Evolutionary conservation across 1,140 invertebrate species (phyloP), one percentile per base, ranked within the genome.

Genomic region (Macrostomum lignano): DNA sequence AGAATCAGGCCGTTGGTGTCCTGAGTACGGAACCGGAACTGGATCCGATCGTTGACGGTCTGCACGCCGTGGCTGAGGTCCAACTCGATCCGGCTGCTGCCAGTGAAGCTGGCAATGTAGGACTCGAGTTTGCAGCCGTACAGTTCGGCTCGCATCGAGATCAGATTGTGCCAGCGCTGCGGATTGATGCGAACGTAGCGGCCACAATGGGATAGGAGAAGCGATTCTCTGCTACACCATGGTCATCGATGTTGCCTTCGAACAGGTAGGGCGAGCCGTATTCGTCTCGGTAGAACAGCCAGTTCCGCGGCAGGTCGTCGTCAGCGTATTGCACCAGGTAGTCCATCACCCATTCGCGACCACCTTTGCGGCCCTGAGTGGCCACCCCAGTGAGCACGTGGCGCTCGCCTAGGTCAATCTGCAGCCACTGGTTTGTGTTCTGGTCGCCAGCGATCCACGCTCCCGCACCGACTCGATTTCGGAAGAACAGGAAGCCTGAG

Each of bases 161-260:
- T 94, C 43, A 81, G 67, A 53, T 86, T 74, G 22, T 72, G 64
- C 86, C 86, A 94, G 47, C 84, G 56, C 21, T 79, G 82, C 3
- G 86, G 86, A 62, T 86, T 86, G 40, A 96, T 76, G 37, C 78
- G 65, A 30, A 96, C 68, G 67, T 73, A 91, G 48, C 82, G 4
- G 82, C 84, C 43, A 93, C 82, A 20, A 94, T 81, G 5, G 84
- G 84, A 38, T 84, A 77, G 48, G 81, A 73, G 49, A 96, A 81
- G 38, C 70, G 67, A 51, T 84, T 91, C 42, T 68, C 68, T 40
- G 69, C 65, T 21, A 76, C 65, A 1, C 65, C 66, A 48, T 84
- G 71, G 7, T 77, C 79, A 52, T 94, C 70, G 15, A 59, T 55
- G 52, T 93, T 94, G 22, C 79, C 86, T 52, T 71, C 71, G 62